Percentiles rank a stretch among this genome's conserved stretches.
phyloP scores from a whole-genome alignment of 2,797 vertebrate genomes.

The Melanotaenia nigrans region DNA sequence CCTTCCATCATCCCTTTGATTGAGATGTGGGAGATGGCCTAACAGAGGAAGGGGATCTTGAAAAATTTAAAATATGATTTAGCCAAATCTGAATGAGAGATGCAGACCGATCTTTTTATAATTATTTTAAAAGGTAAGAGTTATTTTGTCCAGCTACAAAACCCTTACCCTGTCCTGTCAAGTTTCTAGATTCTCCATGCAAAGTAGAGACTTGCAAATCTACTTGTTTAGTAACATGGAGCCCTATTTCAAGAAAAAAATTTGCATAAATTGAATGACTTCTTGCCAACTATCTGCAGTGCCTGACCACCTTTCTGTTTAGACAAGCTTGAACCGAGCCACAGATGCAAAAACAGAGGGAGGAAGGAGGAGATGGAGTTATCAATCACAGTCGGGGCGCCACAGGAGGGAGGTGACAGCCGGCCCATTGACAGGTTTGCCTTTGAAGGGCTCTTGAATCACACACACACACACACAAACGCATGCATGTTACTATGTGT shows the following conservation, averaged over 20 bases:
- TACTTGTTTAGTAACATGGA: neutral
- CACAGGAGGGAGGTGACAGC: constrained; percentile 75
- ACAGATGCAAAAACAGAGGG: constrained; percentile 30
- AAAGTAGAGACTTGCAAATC: neutral
- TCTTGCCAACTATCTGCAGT: neutral
- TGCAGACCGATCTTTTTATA: neutral
- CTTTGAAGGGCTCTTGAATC: constrained; percentile 71
- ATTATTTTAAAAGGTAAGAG: neutral
- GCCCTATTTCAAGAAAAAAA: constrained; percentile 6
- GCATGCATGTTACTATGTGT: constrained; percentile 1
- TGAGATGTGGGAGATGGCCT: neutral
- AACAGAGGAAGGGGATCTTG: too few species aligned
- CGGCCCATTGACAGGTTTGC: constrained; percentile 73
- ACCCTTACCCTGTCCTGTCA: neutral
- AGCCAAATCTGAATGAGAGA: too few species aligned
- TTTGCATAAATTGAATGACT: neutral
- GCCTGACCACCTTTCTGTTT: constrained; percentile 18
- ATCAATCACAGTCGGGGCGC: constrained; percentile 74
- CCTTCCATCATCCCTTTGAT: neutral
- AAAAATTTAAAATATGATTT: too few species aligned
- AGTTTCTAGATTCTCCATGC: constrained; percentile 2
- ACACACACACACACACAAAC: constrained; percentile 48
- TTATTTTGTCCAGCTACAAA: neutral
- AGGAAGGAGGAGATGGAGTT: constrained; percentile 66
- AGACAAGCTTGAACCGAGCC: constrained; percentile 51